phyloP scores from a whole-genome alignment of 2,797 vertebrate species.

The Scarus forsteni region DNA sequence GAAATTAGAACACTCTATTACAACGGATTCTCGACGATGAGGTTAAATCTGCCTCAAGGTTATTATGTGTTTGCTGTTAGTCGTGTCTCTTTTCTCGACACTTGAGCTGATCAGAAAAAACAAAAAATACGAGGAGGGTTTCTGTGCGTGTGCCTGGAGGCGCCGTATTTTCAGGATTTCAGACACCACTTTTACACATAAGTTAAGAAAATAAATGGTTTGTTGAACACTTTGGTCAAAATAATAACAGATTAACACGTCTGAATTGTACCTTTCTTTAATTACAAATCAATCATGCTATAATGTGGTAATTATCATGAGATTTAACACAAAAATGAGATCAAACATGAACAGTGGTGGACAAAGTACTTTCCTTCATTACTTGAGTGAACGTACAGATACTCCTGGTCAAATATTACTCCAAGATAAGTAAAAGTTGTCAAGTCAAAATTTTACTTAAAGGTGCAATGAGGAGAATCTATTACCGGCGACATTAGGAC shows the following conservation, averaged over 20 bases:
- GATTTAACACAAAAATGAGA: not conserved
- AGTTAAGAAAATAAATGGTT: not conserved
- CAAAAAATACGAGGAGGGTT: not conserved
- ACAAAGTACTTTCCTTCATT: no score
- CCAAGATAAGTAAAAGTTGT: no score
- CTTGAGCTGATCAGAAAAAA: no score
- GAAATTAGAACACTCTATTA: conserved; percentile 18
- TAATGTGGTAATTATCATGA: not conserved
- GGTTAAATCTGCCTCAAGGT: conserved; percentile 25
- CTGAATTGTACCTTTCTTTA: not conserved
- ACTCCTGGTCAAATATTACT: no score
- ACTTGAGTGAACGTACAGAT: no score
- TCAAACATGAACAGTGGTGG: not conserved
- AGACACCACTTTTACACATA: conserved; percentile 10
- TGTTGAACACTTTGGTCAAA: conserved; percentile 5
- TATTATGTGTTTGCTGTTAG: not conserved
- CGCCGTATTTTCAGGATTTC: not conserved
- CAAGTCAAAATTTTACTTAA: no score
- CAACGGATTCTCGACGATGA: conserved; percentile 33
- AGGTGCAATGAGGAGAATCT: no score
- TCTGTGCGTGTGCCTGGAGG: not conserved
- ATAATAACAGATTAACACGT: not conserved
- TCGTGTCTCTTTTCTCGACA: not conserved
- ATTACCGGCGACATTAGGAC: no score
- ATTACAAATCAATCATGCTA: not conserved